Base-by-base conservation (phyloP, 2,797 vertebrate species). In the Eupleurogrammus muticus region DNA sequence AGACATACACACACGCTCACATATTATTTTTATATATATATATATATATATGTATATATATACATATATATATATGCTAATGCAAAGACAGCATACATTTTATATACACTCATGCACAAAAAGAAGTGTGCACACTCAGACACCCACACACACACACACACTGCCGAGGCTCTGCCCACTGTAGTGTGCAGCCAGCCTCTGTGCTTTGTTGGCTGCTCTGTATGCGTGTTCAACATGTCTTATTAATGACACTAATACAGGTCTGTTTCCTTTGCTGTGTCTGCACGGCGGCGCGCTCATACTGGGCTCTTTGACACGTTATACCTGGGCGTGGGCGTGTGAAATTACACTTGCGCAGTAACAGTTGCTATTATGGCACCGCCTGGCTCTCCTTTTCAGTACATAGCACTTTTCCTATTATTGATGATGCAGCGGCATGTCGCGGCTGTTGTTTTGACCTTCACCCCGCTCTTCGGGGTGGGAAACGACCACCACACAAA, bases 161-260 rank as follows among this genome's bases (percentile, higher is more conserved):
- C 12, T 70, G 64, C 52, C 12, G 42, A 71, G 65, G 58, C 55
- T 34, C 77, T 63, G 66, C 57, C 80, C 70, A 11, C 69, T 73
- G 77, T 77, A 60, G 61, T 47, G 78, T 53, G 73, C 53, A 52
- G 82, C 85, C 90, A 88, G 88, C 74, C 85, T 87, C 83, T 90
- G 86, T 87, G 75, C 85, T 84, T 83, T 89, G 87, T 87, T 80
- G 79, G 80, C 80, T 20, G 62, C 75, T 65, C 59, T 1, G 19
- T 74, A 62, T 65, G 67, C 77, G 75, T 79, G 82, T 89, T 76
- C 68, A 73, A 80, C 89, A 84, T 83, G 80, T 90, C 87, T 86
- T 86, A 81, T 83, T 90, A 90, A 87, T 87, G 84, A 86, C 69
- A 66, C 69, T 83, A 89, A 85, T 81, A 70, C 66, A 75, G 77